Conservation (phyloP, 2,888 invertebrate species). For the Temnothorax rugatulus region DNA sequence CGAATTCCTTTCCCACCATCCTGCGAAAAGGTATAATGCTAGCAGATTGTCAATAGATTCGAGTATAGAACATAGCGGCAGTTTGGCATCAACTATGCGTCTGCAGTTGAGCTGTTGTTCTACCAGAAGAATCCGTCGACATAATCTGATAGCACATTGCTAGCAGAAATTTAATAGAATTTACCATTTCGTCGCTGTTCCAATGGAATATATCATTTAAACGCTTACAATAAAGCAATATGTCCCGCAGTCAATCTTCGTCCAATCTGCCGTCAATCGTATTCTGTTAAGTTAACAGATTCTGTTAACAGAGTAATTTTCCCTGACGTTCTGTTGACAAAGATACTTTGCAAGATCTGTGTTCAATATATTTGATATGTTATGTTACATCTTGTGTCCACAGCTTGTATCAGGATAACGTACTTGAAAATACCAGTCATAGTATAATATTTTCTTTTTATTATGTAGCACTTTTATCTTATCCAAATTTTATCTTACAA, state of each 20-base stretch:
- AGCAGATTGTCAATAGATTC: neutral
- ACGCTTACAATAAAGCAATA: neutral
- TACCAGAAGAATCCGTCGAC: neutral
- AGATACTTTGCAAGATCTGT: neutral
- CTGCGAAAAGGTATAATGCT: slow-evolving; percentile 72
- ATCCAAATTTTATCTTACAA: no score
- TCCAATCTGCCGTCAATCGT: neutral
- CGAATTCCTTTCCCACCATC: slow-evolving; percentile 67
- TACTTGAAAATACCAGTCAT: no score
- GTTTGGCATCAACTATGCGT: neutral
- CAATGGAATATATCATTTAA: neutral
- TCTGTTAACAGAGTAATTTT: neutral
- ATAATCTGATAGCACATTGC: neutral
- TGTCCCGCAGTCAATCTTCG: neutral
- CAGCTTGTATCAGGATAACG: no score
- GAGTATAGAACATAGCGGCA: no score
- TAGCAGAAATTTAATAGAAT: neutral
- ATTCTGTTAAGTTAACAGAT: neutral
- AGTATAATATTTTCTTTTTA: no score
- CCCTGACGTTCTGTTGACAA: neutral
- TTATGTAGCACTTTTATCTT: no score
- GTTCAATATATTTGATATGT: neutral
- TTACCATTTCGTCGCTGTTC: neutral
- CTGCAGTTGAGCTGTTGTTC: neutral
- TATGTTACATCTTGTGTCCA: no score